Conservation (phyloP, 2,888 invertebrate species). For the Piscicola geometra region DNA sequence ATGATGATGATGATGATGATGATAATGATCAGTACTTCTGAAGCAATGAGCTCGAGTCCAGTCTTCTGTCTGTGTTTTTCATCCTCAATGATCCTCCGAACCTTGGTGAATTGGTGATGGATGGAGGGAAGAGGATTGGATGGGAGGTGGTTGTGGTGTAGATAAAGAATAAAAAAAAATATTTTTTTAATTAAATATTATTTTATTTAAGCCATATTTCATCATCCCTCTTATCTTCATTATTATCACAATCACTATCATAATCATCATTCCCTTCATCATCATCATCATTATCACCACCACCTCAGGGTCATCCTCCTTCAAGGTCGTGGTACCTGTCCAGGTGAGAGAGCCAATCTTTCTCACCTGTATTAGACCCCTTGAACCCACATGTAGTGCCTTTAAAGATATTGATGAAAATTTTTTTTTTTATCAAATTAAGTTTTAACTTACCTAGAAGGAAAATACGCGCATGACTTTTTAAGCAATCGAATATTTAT, state of each 20-base stretch:
- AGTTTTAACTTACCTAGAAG: neutral
- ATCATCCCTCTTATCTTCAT: too few species aligned
- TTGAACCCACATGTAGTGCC: neutral
- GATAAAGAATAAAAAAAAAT: too few species aligned
- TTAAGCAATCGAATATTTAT: too few species aligned
- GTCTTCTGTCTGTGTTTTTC: conserved; percentile 79
- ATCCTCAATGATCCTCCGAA: conserved; percentile 67
- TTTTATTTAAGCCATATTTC: too few species aligned
- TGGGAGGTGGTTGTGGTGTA: too few species aligned
- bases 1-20: conserved; percentile 6
- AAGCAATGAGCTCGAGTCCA: conserved; percentile 92
- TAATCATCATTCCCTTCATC: too few species aligned
- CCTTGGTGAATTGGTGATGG: too few species aligned
- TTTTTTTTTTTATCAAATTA: too few species aligned
- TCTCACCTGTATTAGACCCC: conserved; percentile 1
- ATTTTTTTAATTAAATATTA: too few species aligned
- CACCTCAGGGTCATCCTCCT: conserved; percentile 76
- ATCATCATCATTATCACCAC: too few species aligned
- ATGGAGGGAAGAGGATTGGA: too few species aligned
- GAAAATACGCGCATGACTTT: neutral
- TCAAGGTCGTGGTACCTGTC: conserved; percentile 45
- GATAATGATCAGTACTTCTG: conserved; percentile 58
- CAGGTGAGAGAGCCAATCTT: conserved; percentile 28
- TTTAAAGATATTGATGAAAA: neutral
- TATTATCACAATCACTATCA: too few species aligned